phyloP scores from a whole-genome alignment of 2,888 invertebrate genomes.

The Zygogramma bicolorata region DNA sequence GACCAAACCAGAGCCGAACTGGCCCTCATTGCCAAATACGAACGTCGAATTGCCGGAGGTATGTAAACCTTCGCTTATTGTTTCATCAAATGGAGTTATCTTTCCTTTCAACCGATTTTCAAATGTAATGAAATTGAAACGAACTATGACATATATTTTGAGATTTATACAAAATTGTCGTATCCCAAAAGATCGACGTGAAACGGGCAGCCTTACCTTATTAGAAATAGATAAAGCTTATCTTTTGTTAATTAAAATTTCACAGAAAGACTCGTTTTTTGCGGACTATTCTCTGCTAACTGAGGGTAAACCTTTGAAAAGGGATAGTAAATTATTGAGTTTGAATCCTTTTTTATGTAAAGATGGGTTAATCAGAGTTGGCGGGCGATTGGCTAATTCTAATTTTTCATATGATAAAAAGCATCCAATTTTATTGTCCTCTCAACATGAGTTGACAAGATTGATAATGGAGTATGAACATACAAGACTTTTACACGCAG shows the following conservation, averaged over 20 bases:
- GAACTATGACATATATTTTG: slow-evolving; percentile 1
- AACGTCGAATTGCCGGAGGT: slow-evolving; percentile 4
- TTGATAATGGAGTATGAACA: slow-evolving; percentile 38
- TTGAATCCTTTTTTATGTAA: slow-evolving; percentile 41
- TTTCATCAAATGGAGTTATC: background rate
- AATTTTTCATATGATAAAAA: slow-evolving; percentile 38
- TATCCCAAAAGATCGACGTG: background rate
- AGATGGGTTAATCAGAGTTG: slow-evolving; percentile 38
- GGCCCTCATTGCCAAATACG: slow-evolving; percentile 8
- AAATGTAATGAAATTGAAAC: background rate
- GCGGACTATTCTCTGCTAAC: background rate
- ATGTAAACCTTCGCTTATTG: background rate
- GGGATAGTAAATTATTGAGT: slow-evolving; percentile 26
- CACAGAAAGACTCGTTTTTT: slow-evolving; percentile 17
- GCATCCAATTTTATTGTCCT: slow-evolving; percentile 41
- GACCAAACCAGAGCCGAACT: background rate
- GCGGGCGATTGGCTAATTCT: slow-evolving; percentile 39
- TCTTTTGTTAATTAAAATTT: background rate
- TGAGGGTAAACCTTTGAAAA: background rate
- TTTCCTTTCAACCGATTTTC: slow-evolving; percentile 18
- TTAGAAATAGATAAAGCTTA: background rate
- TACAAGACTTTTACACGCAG: slow-evolving; percentile 36
- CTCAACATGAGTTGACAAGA: slow-evolving; percentile 37
- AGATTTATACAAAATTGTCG: slow-evolving; percentile 2
- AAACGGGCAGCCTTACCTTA: background rate